phyloP scores from a whole-genome alignment of 2,797 vertebrate genomes.

The Chaenodraco wilsoni region DNA sequence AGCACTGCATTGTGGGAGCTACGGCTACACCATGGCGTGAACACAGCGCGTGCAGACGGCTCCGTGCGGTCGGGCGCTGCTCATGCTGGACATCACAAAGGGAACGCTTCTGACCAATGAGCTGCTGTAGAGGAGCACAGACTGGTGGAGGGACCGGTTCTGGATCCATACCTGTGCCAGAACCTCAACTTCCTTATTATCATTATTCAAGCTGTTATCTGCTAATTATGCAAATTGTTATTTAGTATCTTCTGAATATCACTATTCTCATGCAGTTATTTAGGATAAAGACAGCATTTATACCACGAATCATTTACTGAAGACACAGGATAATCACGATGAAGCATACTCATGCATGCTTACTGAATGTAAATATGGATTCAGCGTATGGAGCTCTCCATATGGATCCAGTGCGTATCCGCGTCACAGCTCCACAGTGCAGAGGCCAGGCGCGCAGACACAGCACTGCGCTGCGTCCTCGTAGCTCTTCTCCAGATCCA shows the following conservation, averaged over 20 bases:
- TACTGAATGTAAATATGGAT: constrained; percentile 1
- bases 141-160: not conserved
- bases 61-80: constrained; percentile 26
- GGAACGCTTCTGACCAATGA: constrained; percentile 23
- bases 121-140: constrained; percentile 24
- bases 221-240: constrained; percentile 27
- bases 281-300: constrained; percentile 13
- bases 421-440: not conserved
- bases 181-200: not conserved
- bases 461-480: too few species aligned
- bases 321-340: constrained; percentile 6
- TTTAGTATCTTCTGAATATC: constrained; percentile 5
- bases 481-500: not conserved
- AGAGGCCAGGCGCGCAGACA: not conserved
- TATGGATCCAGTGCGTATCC: not conserved
- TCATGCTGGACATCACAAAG: constrained; percentile 40
- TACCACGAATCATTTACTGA: not conserved
- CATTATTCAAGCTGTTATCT: constrained; percentile 13
- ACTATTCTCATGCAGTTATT: constrained; percentile 33
- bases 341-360: constrained; percentile 3
- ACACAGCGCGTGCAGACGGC: constrained; percentile 7
- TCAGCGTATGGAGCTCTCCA: not conserved
- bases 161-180: constrained; percentile 12
- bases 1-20: constrained; percentile 97
- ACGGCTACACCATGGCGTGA: constrained; percentile 98